Percentiles rank a stretch among this genome's conserved stretches.
These are phyloP conservation scores for Mystacides longicornis DNA, from an alignment of 2,888 invertebrate genomes.

Conservation along the genomic window DNA sequence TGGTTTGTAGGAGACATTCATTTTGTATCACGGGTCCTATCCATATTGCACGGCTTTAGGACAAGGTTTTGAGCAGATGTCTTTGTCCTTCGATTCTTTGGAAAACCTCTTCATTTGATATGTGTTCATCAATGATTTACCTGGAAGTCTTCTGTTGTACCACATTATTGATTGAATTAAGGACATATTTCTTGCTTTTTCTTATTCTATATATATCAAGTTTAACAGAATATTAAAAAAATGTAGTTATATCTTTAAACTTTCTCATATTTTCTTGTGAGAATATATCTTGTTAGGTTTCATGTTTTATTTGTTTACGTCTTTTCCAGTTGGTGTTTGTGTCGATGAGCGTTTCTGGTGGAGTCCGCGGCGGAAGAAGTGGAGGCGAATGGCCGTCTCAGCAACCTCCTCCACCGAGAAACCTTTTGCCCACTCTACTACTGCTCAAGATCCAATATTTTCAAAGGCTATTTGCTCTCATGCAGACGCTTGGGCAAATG, in stretches of 20 bases:
- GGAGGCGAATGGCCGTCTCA: constrained; percentile 74
- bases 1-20: too few species aligned
- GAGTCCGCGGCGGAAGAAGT: constrained; percentile 46
- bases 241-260: neutral
- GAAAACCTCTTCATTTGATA: too few species aligned
- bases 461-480: constrained; percentile 81
- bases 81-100: too few species aligned
- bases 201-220: too few species aligned
- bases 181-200: too few species aligned
- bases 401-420: constrained; percentile 78
- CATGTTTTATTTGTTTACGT: neutral
- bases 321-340: constrained; percentile 72
- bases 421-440: constrained; percentile 77
- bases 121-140: too few species aligned
- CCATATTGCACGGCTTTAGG: too few species aligned
- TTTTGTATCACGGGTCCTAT: too few species aligned
- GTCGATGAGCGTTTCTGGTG: constrained; percentile 70
- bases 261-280: neutral
- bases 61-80: too few species aligned
- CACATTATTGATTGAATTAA: too few species aligned
- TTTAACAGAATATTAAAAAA: neutral
- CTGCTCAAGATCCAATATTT: constrained; percentile 82
- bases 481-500: constrained; percentile 86
- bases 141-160: too few species aligned
- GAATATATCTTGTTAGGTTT: too few species aligned